Evolutionary conservation across 2,113 vertebrate genomes (phyloP), one percentile per base, ranked within the genome.

Genomic region (Sterrhoptilus dennistouni): DNA sequence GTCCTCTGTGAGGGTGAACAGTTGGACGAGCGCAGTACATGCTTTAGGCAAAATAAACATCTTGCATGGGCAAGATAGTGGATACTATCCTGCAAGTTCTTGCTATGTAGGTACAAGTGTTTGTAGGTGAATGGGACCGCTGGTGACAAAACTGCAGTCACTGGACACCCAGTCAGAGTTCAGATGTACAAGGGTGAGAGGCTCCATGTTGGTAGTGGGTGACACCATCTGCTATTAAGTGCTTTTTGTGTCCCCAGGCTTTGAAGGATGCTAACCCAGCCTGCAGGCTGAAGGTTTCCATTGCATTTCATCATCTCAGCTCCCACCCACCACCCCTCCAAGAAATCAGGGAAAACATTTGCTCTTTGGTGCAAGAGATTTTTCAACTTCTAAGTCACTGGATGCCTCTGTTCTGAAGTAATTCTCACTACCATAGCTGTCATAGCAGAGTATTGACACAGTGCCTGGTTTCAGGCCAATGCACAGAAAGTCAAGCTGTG

Each of bases 381-480:
- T 44, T 94, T 93, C 61, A 60, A 53, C 36, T 61, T 76, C 35
- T 57, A 86, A 84, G 44, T 87, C 69, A 81, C n/a, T 0, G 14
- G 25, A 96, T 91, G 61, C 70, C 50, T 85, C 65, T 68, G 49
- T 89, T 89, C 65, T 93, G 87, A 95, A 82, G 61, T 75, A 96
- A 91, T 89, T 87, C 54, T 84, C 25, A 24, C 49, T 69, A 45
- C 44, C 69, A 82, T 84, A 89, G 61, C 70, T 89, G 65, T 70
- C 83, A 84, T 60, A 94, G 87, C 77, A 61, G 53, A 79, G 18
- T 79, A 93, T 52, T 95, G 83, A 95, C 80, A 92, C 21, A 33
- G 76, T 63, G 77, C 74, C 61, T 95, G 83, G 69, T 95, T 93
- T 94, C 93, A 82, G 65, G 89, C 91, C 91, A 95, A 78, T 17